Conservation (phyloP, 2,888 invertebrate genomes). For the Drosophila subquinaria region DNA sequence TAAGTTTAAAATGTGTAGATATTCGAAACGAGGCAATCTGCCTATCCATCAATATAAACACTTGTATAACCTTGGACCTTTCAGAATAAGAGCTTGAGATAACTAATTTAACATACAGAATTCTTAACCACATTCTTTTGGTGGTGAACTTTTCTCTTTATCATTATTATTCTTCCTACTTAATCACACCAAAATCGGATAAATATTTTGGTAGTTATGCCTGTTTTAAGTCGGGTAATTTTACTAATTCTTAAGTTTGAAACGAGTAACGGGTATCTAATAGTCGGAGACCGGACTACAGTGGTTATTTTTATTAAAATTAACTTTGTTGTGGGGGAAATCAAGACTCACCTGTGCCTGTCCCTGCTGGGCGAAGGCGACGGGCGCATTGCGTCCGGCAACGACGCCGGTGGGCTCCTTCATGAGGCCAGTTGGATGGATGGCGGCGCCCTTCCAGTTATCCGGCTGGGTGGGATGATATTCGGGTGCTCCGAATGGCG, state of each 20-base stretch:
- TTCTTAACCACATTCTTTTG: no score
- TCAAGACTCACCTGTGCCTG: slow-evolving; percentile 83
- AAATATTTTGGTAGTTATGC: not conserved
- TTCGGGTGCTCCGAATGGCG: slow-evolving; percentile 85
- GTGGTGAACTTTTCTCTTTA: no score
- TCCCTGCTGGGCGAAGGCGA: slow-evolving; percentile 85
- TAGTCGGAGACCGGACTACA: not conserved
- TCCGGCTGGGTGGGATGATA: slow-evolving; percentile 85
- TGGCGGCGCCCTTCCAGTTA: slow-evolving; percentile 85
- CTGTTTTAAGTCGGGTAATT: not conserved
- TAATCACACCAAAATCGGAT: not conserved
- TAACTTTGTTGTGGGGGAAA: not conserved
- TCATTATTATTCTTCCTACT: no score
- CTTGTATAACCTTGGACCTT: no score
- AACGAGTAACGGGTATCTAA: not conserved
- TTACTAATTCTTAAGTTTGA: not conserved
- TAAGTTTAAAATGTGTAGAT: no score
- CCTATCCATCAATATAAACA: no score
- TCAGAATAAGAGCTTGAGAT: no score
- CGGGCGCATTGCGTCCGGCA: slow-evolving; percentile 85
- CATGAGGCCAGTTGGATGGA: slow-evolving; percentile 87
- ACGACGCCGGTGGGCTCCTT: slow-evolving; percentile 87
- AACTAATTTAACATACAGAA: no score
- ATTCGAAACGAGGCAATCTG: no score
- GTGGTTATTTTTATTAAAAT: not conserved